phyloP scores from a whole-genome alignment of 2,888 invertebrate genomes.

The Eupeodes luniger region DNA sequence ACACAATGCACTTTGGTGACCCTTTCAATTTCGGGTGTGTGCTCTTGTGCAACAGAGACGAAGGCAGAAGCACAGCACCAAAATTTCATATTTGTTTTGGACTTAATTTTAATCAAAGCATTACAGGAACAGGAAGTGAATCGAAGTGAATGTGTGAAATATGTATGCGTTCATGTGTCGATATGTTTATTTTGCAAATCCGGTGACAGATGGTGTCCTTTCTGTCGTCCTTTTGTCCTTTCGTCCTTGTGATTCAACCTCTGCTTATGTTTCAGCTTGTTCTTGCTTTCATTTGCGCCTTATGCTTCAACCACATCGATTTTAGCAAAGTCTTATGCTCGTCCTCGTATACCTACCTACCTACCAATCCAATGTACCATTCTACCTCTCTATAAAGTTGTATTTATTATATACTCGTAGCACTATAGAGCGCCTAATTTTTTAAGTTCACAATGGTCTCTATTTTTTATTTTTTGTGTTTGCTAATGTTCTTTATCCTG shows the following conservation, averaged over 20 bases:
- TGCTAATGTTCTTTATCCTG: constrained; percentile 13
- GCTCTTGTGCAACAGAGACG: background rate
- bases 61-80: constrained; percentile 29
- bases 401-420: background rate
- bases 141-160: constrained; percentile 48
- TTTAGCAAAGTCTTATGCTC: constrained; percentile 50
- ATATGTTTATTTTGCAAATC: constrained; percentile 68
- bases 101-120: constrained; percentile 74
- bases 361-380: too few relatives aligned
- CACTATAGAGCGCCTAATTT: constrained; percentile 61
- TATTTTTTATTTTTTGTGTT: constrained; percentile 14
- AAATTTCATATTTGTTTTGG: constrained; percentile 66
- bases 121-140: constrained; percentile 59
- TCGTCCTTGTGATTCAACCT: background rate
- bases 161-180: constrained; percentile 37
- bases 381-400: too few relatives aligned
- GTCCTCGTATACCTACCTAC: too few relatives aligned
- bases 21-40: background rate
- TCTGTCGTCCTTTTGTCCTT: background rate
- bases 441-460: constrained; percentile 59
- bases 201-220: constrained; percentile 72
- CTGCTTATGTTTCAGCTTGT: background rate
- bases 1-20: constrained; percentile 15
- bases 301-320: constrained; percentile 54
- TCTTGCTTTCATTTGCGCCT: constrained; percentile 18